A percentile compares a stretch with the other conserved stretches of the same genome.
Evolutionary conservation across 2,888 invertebrate species (phyloP).

Genomic region (Harpagoxenus sublaevis): DNA sequence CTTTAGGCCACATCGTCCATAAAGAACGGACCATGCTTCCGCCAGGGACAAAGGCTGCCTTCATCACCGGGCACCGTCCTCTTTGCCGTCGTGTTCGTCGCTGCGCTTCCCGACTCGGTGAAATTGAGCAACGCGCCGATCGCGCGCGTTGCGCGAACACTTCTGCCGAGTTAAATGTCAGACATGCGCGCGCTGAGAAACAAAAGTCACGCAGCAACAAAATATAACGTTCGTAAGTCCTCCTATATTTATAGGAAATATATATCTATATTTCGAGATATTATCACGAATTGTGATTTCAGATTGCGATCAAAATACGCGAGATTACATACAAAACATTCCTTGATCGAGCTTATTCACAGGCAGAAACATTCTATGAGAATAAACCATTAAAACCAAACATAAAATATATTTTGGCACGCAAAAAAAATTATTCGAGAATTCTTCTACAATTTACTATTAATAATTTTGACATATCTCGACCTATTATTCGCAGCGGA

Average conservation of each 20-base stretch:
- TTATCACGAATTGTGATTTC: background rate
- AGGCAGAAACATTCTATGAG: background rate
- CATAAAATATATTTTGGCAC: background rate
- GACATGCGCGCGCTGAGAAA: background rate
- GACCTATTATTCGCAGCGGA: background rate
- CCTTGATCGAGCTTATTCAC: background rate
- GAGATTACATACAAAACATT: background rate
- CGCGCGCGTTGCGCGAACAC: background rate
- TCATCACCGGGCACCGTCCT: conserved; percentile 75
- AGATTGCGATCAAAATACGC: background rate
- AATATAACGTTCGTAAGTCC: background rate
- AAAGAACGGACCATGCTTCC: conserved; percentile 84
- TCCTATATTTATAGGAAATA: too few relatives aligned
- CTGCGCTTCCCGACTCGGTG: conserved; percentile 50
- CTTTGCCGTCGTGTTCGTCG: conserved; percentile 59
- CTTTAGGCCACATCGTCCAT: conserved; percentile 75
- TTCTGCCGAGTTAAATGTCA: conserved; percentile 11
- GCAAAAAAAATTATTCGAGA: background rate
- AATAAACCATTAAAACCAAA: background rate
- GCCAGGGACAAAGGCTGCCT: conserved; percentile 83
- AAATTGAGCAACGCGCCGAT: conserved; percentile 55
- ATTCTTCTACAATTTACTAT: background rate
- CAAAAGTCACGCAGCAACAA: background rate
- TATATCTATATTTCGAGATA: background rate
- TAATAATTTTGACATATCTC: background rate